Evolutionary conservation across 2,797 vertebrate species (phyloP), one percentile per base, ranked within the genome.

Genomic region (Halcyon chelicuti): DNA sequence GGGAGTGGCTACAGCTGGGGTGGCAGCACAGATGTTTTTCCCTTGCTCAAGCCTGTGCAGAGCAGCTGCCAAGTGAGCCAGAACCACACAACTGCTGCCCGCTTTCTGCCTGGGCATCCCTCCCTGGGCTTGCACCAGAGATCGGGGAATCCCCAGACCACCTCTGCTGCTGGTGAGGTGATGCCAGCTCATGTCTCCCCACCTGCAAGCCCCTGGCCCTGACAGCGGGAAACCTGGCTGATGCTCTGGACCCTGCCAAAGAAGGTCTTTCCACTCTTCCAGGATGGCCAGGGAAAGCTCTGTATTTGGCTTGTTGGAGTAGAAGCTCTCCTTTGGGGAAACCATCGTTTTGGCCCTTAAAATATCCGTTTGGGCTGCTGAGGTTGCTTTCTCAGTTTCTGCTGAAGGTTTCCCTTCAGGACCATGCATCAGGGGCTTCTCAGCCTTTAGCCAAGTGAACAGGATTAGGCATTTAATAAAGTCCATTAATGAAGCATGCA

Each of bases 111-210:
- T 9, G 42, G 68, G 20, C 55, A 11, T 42, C 68, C 22, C n/a
- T 44, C 68, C 67, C 28, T 1, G 5, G 14, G 9, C 28, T 91
- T 28, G 18, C 5, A 3, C 26, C 40, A 40, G 39, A 37, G 19
- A 8, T 25, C 3, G 2, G 46, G 58, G 29, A 73, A 78, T 47
- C 35, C 9, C 46, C 35, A 78, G 26, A 16, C 39, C 33, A 47
- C 0, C 0, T 21, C 44, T 47, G 40, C 46, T 3, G 2, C 15
- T 2, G 3, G 31, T 8, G 35, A 12, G 31, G 22, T 21, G 68
- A 47, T 4, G 2, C 35, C 37, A 74, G 51, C 29, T 65, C 0
- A 0, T 46, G 17, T 15, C 28, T 63, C 13, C 19, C 42, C 13
- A 3, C 40, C 31, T 62, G 54, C 61, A 35, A 47, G 35, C 8